Evolutionary conservation across 2,113 vertebrate genomes (phyloP).

Genomic region (Theristicus caerulescens): DNA sequence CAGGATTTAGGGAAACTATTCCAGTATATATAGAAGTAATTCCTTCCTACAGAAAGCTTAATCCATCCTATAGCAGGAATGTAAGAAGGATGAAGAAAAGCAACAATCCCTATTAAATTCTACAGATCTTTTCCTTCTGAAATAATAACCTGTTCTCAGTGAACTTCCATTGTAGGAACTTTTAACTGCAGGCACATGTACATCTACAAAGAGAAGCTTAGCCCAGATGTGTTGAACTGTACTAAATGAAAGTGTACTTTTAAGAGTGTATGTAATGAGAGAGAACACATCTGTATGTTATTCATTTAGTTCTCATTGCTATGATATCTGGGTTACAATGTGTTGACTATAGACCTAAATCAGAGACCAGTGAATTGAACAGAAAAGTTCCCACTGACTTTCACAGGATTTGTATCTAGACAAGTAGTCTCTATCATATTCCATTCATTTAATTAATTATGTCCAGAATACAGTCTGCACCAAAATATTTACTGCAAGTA

Average conservation of each 20-base stretch:
- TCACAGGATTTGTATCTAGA: not conserved
- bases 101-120: not conserved
- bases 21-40: not conserved
- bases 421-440: not conserved
- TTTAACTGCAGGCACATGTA: not conserved
- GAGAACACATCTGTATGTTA: not conserved
- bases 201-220: not conserved
- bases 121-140: not conserved
- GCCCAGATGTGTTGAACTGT: not conserved
- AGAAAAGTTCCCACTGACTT: not conserved
- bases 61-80: not conserved
- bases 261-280: not conserved
- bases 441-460: not conserved
- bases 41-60: not conserved
- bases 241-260: not conserved
- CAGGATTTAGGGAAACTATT: not conserved
- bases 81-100: not conserved
- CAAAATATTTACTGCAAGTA: not conserved
- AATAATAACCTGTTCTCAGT: not conserved
- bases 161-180: not conserved
- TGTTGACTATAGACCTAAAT: not conserved
- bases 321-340: not conserved
- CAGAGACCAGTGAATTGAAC: not conserved
- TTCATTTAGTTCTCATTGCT: not conserved
- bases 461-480: not conserved